phyloP scores from a whole-genome alignment of 2,113 vertebrate genomes.

The Pseudopipra pipra region DNA sequence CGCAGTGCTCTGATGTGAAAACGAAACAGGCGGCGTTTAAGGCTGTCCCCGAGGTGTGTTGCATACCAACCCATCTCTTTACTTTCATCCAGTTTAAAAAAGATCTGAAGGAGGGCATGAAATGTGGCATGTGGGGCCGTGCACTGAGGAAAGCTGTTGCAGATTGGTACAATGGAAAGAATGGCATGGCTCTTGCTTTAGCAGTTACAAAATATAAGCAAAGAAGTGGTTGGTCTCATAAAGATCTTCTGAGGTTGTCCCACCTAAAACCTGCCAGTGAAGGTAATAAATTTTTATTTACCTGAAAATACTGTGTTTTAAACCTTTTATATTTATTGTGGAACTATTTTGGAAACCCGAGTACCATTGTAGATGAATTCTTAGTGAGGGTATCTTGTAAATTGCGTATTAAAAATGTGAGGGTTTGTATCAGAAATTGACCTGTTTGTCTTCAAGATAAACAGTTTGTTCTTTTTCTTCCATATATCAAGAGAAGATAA shows the following conservation, averaged over 20 bases:
- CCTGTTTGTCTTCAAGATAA: neutral
- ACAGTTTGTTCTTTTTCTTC: neutral
- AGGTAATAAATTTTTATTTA: conserved; percentile 76
- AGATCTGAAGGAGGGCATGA: conserved; percentile 89
- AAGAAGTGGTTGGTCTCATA: conserved; percentile 92
- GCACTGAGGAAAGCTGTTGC: conserved; percentile 90
- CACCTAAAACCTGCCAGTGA: conserved; percentile 92
- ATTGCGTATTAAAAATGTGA: neutral
- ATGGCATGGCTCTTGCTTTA: conserved; percentile 83
- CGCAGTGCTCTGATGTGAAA: conserved; percentile 85
- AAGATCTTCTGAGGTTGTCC: conserved; percentile 90
- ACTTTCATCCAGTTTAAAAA: conserved; percentile 93
- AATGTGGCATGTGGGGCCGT: conserved; percentile 94
- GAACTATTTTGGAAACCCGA: neutral
- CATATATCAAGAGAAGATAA: neutral
- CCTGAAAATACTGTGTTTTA: neutral
- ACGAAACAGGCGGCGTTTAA: conserved; percentile 89
- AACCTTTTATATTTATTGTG: neutral
- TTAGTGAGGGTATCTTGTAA: neutral
- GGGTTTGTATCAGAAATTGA: neutral
- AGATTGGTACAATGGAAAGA: conserved; percentile 93
- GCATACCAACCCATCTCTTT: conserved; percentile 86
- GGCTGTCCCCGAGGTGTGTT: conserved; percentile 87
- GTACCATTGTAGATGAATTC: neutral
- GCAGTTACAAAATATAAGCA: conserved; percentile 92